Base-by-base conservation (phyloP, 2,888 invertebrate species). In the Drosophila stalkeri region DNA sequence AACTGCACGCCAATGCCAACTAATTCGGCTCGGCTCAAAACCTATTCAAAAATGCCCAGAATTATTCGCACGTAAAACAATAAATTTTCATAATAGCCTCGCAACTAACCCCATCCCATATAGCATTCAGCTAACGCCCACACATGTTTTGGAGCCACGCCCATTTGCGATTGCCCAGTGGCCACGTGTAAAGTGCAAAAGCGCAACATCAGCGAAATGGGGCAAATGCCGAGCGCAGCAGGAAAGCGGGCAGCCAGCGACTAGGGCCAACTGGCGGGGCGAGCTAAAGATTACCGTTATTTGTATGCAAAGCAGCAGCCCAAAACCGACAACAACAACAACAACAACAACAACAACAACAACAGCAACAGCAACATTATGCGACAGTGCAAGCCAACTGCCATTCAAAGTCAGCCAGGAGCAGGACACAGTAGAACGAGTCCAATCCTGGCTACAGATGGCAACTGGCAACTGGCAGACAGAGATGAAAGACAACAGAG, bases 221-320 rank as follows among this genome's bases (percentile, higher is more conserved):
- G 60, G 39, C 41, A 65, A 67, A 14, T 55, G 54, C 46, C 64
- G 41, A 64, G 51, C 31, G 33, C 33, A 43, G 55, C 39, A 54
- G 56, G 41, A 70, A 61, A 61, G 37, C 47, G 27, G 47, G 47
- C 27, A 41, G 47, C 27, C 35, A 61, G 47, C 31, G 41, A 71
- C 64, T 61, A 20, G 64, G 47, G 55, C 47, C 60, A 64, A 54
- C 43, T 39, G 57, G 16, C 2, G 52, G 57, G 55, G 49, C 39
- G 39, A 60, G 75, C 81, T 73, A 77, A 79, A 80, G 89, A 88
- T 77, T 75, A 72, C 65, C 74, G 67, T 71, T 85, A 86, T 85
- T 88, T 85, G 89, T 78, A 82, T 85, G 84, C 83, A 85, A 87
- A 82, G 80, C 86, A 82, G 73, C 67, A 77, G 80, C 63, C 72